Evolutionary conservation across 2,113 vertebrate genomes (phyloP).

Genomic region (Austrofundulus limnaeus): DNA sequence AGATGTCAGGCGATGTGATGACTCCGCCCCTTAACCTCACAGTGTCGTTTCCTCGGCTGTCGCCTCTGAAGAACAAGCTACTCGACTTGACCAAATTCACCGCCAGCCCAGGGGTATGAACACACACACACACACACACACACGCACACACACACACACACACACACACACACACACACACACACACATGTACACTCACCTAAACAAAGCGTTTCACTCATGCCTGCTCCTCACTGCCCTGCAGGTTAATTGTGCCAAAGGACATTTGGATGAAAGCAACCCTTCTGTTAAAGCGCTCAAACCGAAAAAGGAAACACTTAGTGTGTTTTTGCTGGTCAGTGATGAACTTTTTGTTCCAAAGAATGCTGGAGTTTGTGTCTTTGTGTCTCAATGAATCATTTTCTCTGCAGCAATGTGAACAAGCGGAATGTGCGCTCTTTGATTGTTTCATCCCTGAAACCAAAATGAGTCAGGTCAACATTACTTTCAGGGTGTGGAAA

Average conservation of each 20-base stretch:
- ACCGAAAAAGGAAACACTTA: conserved; percentile 81
- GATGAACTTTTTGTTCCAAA: background rate
- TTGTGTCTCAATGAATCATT: conserved; percentile 13
- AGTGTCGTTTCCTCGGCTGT: conserved; percentile 83
- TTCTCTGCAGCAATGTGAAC: conserved; percentile 81
- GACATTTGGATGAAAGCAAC: conserved; percentile 72
- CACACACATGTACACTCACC: background rate
- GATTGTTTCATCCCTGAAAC: conserved; percentile 79
- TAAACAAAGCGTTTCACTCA: background rate
- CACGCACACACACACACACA: background rate
- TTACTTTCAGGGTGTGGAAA: conserved; percentile 90
- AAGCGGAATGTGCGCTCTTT: conserved; percentile 75
- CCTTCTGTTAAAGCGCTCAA: conserved; percentile 19
- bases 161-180: background rate
- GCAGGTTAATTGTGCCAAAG: conserved; percentile 79
- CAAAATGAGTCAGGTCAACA: conserved; percentile 82
- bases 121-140: background rate
- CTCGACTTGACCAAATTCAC: conserved; percentile 84
- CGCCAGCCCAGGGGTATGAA: conserved; percentile 79
- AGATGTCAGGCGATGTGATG: conserved; percentile 75
- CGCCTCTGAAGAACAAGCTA: conserved; percentile 78
- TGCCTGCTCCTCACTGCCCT: conserved; percentile 33
- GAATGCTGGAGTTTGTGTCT: background rate
- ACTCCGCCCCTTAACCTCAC: conserved; percentile 82
- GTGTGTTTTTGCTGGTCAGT: conserved; percentile 84